Conservation (phyloP, 2,888 invertebrate genomes). For the Tanytarsus gracilentus region DNA sequence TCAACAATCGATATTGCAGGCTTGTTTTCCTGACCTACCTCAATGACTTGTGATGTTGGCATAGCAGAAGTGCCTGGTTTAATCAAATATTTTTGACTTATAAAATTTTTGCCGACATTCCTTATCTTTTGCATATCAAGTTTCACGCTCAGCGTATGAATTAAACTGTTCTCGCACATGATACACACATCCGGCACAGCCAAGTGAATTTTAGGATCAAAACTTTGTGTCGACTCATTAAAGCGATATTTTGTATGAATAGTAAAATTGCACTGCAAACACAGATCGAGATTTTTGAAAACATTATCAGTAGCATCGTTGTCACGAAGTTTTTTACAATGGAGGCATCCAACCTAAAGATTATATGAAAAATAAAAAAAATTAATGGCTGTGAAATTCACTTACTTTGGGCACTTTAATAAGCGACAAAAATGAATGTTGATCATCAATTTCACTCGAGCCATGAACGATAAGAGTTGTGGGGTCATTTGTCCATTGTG, state of each 20-base stretch:
- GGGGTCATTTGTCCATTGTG: conserved; percentile 54
- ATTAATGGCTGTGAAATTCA: too few species aligned
- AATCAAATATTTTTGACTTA: conserved; percentile 5
- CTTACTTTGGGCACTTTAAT: conserved; percentile 51
- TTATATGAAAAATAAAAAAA: too few species aligned
- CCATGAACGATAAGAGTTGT: conserved; percentile 53
- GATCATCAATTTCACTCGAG: conserved; percentile 40
- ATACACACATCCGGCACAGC: conserved; percentile 66
- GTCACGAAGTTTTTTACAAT: conserved; percentile 49
- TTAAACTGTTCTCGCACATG: conserved; percentile 75
- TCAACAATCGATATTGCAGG: conserved; percentile 43
- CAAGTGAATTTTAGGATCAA: conserved; percentile 59
- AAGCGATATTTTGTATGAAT: conserved; percentile 87
- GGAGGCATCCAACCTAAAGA: conserved; percentile 54
- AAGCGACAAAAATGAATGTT: conserved; percentile 43
- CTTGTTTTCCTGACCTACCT: conserved; percentile 3
- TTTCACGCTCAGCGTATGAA: conserved; percentile 65
- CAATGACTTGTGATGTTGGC: conserved; percentile 6
- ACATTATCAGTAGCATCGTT: conserved; percentile 42
- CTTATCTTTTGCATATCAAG: conserved; percentile 45
- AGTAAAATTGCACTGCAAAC: conserved; percentile 81
- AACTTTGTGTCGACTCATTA: conserved; percentile 73
- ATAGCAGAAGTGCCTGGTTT: background rate
- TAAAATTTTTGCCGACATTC: conserved; percentile 32
- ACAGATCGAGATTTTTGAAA: conserved; percentile 45